Evolutionary conservation across 1,140 invertebrate species (phyloP), one percentile per base, ranked within the genome.

Genomic region (Drosophila rufa): DNA sequence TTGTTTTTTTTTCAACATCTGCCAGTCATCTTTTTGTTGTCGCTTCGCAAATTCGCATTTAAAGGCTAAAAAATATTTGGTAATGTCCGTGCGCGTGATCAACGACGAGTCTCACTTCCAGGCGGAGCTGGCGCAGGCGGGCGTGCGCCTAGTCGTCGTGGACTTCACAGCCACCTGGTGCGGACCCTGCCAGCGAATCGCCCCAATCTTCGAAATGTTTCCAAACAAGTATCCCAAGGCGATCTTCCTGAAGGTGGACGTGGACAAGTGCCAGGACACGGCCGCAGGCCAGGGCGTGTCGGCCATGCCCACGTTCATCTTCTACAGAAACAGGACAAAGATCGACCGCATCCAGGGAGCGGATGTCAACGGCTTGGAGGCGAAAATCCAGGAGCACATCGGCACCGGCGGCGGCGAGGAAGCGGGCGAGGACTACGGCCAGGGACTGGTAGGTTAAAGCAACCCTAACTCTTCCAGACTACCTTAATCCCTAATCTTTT

Each of bases 231-330:
- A 98, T 93, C 95, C 97, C 2, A 95, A 96, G 83, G 98, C 97
- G 9, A 94, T 98, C 8, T 99, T 99, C 92, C 93, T 99, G 0
- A 99, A 99, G 94, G 97, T 99, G 3, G 98, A 99, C 94, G 98
- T 98, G 25, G 97, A 98, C 90, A 95, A 96, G 86, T 98, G 97
- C 85, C 95, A 95, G 50, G 97, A 98, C 86, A 97, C 97, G 33
- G 97, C 98, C 2, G 94, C 95, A 25, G 94, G 94, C 22, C 96
- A 99, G 92, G 97, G 97, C 46, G 97, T 99, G 17, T 96, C 95
- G 70, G 97, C 98, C 3, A 99, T 99, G 98, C 99, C 99, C 8
- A 99, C 99, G 7, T 99, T 99, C 92, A 96, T 99, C 70, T 98
- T 99, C 89, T 99, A 98, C 92, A 95, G 96, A 73, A 99, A 98